phyloP scores from a whole-genome alignment of 2,888 invertebrate species.

The Leptopilina syphax region DNA sequence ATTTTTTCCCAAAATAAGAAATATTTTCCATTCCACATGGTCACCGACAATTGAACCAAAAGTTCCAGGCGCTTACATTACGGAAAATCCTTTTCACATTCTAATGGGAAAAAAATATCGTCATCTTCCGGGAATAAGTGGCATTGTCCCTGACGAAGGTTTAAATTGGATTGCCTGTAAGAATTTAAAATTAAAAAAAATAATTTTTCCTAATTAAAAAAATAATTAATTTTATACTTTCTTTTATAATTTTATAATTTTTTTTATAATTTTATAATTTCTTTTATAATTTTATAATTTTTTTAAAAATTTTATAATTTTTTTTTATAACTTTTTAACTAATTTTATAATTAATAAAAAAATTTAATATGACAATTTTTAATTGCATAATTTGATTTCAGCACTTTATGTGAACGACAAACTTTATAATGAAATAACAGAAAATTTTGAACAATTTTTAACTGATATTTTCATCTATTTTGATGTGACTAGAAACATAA shows the following conservation, averaged over 20 bases:
- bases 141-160: not conserved
- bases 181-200: not conserved
- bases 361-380: too few species aligned
- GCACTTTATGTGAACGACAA: not conserved
- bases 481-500: not conserved
- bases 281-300: not conserved
- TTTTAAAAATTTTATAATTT: not conserved
- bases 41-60: constrained; percentile 9
- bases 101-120: not conserved
- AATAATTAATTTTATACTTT: too few species aligned
- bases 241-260: not conserved
- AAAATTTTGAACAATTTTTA: not conserved
- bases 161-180: not conserved
- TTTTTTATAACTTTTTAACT: too few species aligned
- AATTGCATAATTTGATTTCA: not conserved
- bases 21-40: not conserved
- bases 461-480: not conserved
- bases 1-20: not conserved
- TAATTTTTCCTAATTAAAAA: not conserved
- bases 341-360: too few species aligned
- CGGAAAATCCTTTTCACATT: constrained; percentile 13
- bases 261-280: too few species aligned
- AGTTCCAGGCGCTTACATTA: not conserved
- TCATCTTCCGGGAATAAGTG: constrained; percentile 3
- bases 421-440: not conserved